Evolutionary conservation across 1,140 invertebrate species (phyloP), one percentile per base, ranked within the genome.

Genomic region (Phymorhynchus buccinoides): DNA sequence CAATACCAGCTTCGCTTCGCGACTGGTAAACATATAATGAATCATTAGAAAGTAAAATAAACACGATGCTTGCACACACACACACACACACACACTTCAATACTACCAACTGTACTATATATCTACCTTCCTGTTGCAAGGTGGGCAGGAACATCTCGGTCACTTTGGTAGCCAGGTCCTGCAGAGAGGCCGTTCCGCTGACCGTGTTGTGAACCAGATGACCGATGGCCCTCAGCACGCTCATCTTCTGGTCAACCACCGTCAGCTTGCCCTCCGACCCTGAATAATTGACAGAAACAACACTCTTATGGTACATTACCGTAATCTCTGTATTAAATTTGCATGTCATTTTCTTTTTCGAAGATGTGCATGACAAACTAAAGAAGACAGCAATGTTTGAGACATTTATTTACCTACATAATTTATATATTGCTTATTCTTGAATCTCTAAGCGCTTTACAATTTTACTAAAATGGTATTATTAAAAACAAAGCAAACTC

Each of bases 181-280:
- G 93, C 41, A 93, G 83, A 0, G 95, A 91, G 79, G 95, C 94
- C 9, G 94, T 94, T 3, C 95, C 95, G 30, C 94, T 92, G 22
- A 97, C 95, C 16, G 94, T 94, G 90, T 97, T 96, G 83, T 95
- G 95, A 90, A 96, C 97, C 44, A 98, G 94, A 90, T 96, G 96
- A 39, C 97, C 96, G 83, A 97, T 96, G 39, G 96, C 97, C 44
- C 89, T 95, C 32, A 99, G 93, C n/a, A 99, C 96, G 84, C 96
- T 96, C 18, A 98, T 96, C 93, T 98, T 97, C 90, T 98, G 97
- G 83, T 96, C 96, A 12, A 96, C 95, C 27, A 98, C 95, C 7
- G 97, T 98, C 56, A 99, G 94, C 93, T 99, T 99, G 4, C 97
- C 98, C 92, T 98, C 96, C 12, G 96, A 96, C 52, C 98, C 94